phyloP scores from a whole-genome alignment of 2,113 vertebrate species.

The Regulus satrapa region DNA sequence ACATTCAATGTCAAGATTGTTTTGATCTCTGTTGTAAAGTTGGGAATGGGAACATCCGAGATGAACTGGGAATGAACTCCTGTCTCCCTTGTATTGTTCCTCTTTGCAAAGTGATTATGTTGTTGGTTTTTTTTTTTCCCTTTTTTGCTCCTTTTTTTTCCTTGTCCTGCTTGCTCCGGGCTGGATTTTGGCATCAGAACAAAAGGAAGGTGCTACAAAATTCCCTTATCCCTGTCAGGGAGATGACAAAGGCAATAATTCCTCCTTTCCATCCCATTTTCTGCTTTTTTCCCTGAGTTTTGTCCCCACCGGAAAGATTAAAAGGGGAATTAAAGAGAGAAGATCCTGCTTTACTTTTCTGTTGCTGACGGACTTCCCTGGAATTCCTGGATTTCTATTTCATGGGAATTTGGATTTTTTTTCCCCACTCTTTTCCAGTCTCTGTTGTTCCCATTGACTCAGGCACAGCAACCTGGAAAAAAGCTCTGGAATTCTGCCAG shows the following conservation, averaged over 20 bases:
- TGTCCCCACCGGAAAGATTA: not conserved
- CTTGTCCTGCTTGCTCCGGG: rapidly evolving
- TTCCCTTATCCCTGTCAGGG: not conserved
- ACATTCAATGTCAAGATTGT: rapidly evolving
- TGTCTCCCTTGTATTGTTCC: rapidly evolving
- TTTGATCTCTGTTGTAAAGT: not conserved
- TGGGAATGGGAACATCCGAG: not conserved
- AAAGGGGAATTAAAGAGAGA: not conserved
- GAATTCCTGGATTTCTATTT: not conserved
- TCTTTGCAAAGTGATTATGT: not conserved
- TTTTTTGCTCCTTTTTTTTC: not conserved
- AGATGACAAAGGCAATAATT: not conserved
- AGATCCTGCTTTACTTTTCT: not conserved
- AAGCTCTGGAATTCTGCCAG: not conserved
- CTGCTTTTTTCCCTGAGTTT: not conserved
- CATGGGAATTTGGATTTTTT: not conserved
- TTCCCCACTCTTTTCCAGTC: rapidly evolving
- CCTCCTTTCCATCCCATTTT: not conserved
- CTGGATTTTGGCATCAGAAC: not conserved
- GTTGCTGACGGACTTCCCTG: not conserved
- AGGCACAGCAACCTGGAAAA: too few species aligned
- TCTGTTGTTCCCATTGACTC: not conserved
- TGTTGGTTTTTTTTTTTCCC: not conserved
- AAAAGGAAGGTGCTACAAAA: not conserved
- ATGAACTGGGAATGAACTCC: not conserved